These are phyloP conservation scores for Cyprinodon diabolis DNA, from an alignment of 2,797 vertebrate species.

Conservation along the genomic window DNA sequence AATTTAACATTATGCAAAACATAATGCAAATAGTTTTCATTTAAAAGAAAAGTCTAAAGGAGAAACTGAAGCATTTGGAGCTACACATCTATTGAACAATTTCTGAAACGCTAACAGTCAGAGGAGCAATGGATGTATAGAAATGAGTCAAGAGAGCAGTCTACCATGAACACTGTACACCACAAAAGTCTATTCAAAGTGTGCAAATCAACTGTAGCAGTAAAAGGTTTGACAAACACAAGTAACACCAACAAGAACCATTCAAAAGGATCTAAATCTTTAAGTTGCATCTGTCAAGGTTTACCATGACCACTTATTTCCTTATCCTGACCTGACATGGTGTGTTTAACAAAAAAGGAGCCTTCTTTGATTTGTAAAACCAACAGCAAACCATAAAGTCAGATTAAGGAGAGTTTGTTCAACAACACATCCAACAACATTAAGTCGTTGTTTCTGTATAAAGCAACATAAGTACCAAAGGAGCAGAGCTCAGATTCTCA, in stretches of 20 bases:
- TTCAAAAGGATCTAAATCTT: constrained; percentile 27
- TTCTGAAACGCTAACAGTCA: constrained; percentile 6
- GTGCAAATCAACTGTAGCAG: constrained; percentile 21
- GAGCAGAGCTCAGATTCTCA: background rate
- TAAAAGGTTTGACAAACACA: constrained; percentile 32
- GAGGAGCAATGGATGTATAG: background rate
- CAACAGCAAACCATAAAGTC: background rate
- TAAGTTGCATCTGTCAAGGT: constrained; percentile 24
- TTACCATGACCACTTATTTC: background rate
- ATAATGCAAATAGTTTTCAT: constrained; percentile 9
- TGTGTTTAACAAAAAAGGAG: background rate
- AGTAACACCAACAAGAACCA: constrained; percentile 24
- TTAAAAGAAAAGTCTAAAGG: constrained; percentile 11
- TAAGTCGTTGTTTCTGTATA: background rate
- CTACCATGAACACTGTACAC: constrained; percentile 7
- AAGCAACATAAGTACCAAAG: background rate
- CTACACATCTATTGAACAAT: background rate
- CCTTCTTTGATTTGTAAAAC: background rate
- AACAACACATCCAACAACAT: too few relatives aligned
- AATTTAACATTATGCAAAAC: background rate
- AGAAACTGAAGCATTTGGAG: background rate
- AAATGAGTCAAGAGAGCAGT: constrained; percentile 24
- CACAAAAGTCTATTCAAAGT: constrained; percentile 35
- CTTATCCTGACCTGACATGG: background rate
- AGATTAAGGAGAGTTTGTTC: background rate